Percentiles rank a stretch among this genome's conserved stretches.
phyloP scores from a whole-genome alignment of 1,140 invertebrate species.

The Adoxophyes honmai region DNA sequence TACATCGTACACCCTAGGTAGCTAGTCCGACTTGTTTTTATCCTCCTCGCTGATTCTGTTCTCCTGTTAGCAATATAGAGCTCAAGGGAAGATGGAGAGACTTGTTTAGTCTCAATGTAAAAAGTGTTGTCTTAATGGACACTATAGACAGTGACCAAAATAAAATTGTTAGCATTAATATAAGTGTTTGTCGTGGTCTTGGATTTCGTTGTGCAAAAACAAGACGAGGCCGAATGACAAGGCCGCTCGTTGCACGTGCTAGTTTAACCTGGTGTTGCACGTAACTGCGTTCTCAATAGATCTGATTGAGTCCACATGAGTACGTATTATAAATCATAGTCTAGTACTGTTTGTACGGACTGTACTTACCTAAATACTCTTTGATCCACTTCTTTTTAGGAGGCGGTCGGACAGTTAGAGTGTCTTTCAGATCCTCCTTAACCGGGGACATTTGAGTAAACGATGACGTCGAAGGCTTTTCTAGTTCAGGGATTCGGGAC shows the following conservation, averaged over 20 bases:
- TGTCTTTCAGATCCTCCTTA: slow-evolving; percentile 41
- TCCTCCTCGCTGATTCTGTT: slow-evolving; percentile 7
- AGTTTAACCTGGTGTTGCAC: slow-evolving; percentile 15
- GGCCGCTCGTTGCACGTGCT: slow-evolving; percentile 25
- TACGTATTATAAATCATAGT: no score
- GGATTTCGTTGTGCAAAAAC: slow-evolving; percentile 38
- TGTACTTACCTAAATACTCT: slow-evolving; percentile 79
- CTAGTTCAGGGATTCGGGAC: slow-evolving; percentile 28
- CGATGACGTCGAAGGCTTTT: slow-evolving; percentile 34
- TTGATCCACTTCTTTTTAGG: slow-evolving; percentile 87
- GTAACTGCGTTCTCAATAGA: neutral
- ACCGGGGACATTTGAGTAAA: slow-evolving; percentile 28
- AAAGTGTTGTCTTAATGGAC: neutral
- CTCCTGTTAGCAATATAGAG: slow-evolving; percentile 8
- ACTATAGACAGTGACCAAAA: neutral
- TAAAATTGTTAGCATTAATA: slow-evolving; percentile 1
- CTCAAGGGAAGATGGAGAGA: slow-evolving; percentile 3
- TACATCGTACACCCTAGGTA: neutral
- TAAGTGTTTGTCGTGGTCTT: slow-evolving; percentile 24
- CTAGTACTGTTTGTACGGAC: no score
- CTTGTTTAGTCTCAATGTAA: neutral
- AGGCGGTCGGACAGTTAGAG: slow-evolving; percentile 68
- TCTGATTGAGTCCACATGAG: no score
- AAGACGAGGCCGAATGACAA: slow-evolving; percentile 34
- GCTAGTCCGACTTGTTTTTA: slow-evolving; percentile 10